These are phyloP conservation scores for Cichlasoma orientale DNA, from an alignment of 2,797 vertebrate species.

Conservation along the genomic window DNA sequence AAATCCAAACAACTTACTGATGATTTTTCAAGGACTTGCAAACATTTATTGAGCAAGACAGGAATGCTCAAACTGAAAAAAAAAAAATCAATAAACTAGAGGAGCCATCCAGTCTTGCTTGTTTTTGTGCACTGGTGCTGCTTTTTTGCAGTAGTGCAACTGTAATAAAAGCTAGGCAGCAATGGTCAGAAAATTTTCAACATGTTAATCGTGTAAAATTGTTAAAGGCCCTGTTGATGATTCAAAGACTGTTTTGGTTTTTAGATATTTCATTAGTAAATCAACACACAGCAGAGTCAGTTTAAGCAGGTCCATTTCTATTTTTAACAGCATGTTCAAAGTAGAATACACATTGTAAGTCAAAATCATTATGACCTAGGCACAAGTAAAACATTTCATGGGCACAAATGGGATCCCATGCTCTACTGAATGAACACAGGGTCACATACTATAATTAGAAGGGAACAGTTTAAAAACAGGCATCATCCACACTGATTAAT, in stretches of 20 bases:
- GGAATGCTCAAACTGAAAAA: not conserved
- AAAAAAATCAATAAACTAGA: not conserved
- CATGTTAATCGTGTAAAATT: not conserved
- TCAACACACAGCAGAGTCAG: not conserved
- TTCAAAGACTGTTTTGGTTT: not conserved
- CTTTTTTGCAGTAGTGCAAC: not conserved
- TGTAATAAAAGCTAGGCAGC: not conserved
- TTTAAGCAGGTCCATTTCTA: not conserved
- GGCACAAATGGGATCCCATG: not conserved
- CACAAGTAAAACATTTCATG: not conserved
- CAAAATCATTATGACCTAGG: not conserved
- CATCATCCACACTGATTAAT: not conserved
- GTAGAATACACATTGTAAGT: not conserved
- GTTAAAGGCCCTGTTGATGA: not conserved
- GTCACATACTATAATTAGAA: not conserved
- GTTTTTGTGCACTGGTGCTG: not conserved
- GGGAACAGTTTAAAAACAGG: not conserved
- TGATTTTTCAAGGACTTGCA: slow-evolving; percentile 24
- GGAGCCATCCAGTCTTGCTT: not conserved
- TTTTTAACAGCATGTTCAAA: not conserved
- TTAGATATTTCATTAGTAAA: not conserved
- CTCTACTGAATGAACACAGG: not conserved
- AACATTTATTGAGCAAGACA: slow-evolving; percentile 15
- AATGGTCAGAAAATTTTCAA: not conserved
- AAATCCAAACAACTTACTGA: slow-evolving; percentile 8